Percentiles rank a stretch among this genome's conserved stretches.
These are phyloP conservation scores for Pluvialis apricaria DNA, from an alignment of 2,113 vertebrate species.

Conservation along the genomic window DNA sequence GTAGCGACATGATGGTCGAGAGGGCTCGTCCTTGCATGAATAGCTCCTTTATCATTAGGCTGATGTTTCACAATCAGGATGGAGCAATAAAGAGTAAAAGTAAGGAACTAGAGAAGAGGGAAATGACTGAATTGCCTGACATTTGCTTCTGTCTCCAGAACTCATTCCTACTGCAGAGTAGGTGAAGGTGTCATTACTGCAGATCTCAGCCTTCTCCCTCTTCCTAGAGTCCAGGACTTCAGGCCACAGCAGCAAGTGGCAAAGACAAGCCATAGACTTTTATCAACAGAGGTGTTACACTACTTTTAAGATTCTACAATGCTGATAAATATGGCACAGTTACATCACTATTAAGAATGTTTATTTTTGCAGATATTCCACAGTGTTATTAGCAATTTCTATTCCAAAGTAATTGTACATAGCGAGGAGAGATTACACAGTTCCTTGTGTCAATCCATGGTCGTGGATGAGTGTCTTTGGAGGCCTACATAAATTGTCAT, in stretches of 20 bases:
- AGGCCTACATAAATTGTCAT: not conserved
- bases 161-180: not conserved
- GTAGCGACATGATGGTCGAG: slow-evolving; percentile 3
- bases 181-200: not conserved
- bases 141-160: not conserved
- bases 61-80: slow-evolving; percentile 32
- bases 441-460: not conserved
- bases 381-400: not conserved
- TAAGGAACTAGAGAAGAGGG: slow-evolving; percentile 18
- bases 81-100: slow-evolving; percentile 50
- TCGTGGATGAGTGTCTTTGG: not conserved
- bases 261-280: not conserved
- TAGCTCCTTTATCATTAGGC: slow-evolving; percentile 35
- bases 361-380: not conserved
- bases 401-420: not conserved
- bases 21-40: slow-evolving; percentile 36
- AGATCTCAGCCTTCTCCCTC: not conserved
- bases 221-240: not conserved
- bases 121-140: not conserved
- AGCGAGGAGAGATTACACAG: not conserved
- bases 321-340: not conserved
- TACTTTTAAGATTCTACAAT: not conserved
- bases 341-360: not conserved
- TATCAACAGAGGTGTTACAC: not conserved
- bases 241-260: not conserved